A percentile compares a stretch with the other conserved stretches of the same genome.
Conservation (phyloP, 2,113 vertebrate species). For the Mirza zaza region DNA sequence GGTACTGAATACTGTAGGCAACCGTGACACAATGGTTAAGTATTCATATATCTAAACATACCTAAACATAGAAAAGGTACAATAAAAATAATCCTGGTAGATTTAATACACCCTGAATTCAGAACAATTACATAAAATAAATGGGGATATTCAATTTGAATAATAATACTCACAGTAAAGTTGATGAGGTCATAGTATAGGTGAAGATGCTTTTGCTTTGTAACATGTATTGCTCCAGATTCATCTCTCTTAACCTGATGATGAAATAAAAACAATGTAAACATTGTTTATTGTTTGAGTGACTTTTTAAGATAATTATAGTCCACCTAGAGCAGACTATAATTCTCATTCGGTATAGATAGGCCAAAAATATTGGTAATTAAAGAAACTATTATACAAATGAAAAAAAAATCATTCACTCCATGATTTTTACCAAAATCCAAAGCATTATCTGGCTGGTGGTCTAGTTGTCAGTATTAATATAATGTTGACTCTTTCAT, state of each 20-base stretch:
- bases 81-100: neutral
- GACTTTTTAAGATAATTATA: neutral
- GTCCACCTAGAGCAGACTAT: neutral
- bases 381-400: neutral
- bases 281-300: neutral
- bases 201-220: conserved; percentile 96
- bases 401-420: conserved; percentile 3
- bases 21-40: too few relatives aligned
- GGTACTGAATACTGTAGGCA: too few relatives aligned
- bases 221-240: conserved; percentile 95
- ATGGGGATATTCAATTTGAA: neutral
- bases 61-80: too few relatives aligned
- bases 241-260: conserved; percentile 96
- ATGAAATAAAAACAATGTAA: conserved; percentile 39
- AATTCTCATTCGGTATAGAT: neutral
- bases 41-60: too few relatives aligned
- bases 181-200: conserved; percentile 97
- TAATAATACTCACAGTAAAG: conserved; percentile 90
- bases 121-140: neutral
- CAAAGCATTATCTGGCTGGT: neutral
- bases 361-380: neutral
- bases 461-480: neutral
- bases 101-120: neutral
- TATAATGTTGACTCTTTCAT: neutral
- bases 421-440: neutral